These are phyloP conservation scores for Galaxias olidus DNA, from an alignment of 2,797 vertebrate genomes.

Conservation along the genomic window DNA sequence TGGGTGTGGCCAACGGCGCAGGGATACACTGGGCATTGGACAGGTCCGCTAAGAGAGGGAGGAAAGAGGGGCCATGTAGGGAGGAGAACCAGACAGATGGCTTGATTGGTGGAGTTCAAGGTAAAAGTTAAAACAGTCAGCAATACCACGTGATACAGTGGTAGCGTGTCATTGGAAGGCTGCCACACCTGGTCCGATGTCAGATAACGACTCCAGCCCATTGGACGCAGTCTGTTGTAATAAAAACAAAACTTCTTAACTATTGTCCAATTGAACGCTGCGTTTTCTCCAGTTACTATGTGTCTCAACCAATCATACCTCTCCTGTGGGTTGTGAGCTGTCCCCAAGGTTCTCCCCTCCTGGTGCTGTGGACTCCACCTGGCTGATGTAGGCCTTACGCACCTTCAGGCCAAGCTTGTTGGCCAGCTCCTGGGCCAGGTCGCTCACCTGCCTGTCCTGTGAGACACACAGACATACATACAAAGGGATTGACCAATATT, in stretches of 20 bases:
- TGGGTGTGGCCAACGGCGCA: slow-evolving; percentile 79
- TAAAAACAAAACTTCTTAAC: slow-evolving; percentile 13
- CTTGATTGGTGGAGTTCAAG: not conserved
- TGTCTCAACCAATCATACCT: slow-evolving; percentile 54
- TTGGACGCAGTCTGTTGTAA: slow-evolving; percentile 81
- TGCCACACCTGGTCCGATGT: slow-evolving; percentile 87
- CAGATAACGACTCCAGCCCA: slow-evolving; percentile 88
- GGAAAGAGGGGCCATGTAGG: not conserved
- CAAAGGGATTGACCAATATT: too few species aligned
- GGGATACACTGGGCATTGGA: slow-evolving; percentile 84
- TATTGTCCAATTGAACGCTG: too few species aligned
- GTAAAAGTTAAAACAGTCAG: not conserved
- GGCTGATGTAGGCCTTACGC: slow-evolving; percentile 93
- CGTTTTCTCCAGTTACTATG: too few species aligned
- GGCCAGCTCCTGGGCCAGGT: slow-evolving; percentile 94
- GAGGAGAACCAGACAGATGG: not conserved
- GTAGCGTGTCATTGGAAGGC: not conserved
- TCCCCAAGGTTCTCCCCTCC: slow-evolving; percentile 73
- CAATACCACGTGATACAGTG: not conserved
- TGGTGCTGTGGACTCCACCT: slow-evolving; percentile 66
- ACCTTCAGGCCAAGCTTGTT: slow-evolving; percentile 91
- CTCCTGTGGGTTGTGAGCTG: slow-evolving; percentile 67
- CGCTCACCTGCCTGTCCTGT: slow-evolving; percentile 91
- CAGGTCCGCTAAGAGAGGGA: slow-evolving; percentile 56
- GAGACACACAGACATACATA: not conserved